phyloP scores from a whole-genome alignment of 2,888 invertebrate genomes.

The Meloe dianella region DNA sequence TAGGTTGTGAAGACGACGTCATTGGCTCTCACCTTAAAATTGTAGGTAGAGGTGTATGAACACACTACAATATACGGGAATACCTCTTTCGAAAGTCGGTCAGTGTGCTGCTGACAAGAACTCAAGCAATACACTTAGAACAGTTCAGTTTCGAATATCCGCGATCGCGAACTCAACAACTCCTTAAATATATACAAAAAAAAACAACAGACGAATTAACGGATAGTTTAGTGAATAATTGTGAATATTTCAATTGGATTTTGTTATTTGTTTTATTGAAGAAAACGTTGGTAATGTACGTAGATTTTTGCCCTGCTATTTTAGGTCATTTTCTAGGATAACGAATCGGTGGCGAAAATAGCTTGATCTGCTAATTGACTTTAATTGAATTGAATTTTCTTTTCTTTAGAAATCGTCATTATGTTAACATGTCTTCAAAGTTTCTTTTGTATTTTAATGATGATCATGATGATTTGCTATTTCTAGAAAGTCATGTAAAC shows the following conservation, averaged over 20 bases:
- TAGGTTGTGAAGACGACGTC: constrained; percentile 50
- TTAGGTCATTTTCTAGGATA: too few species aligned
- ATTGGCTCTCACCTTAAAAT: constrained; percentile 47
- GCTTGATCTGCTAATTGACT: not conserved
- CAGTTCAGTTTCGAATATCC: constrained; percentile 27
- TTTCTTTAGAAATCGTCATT: not conserved
- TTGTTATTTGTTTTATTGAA: not conserved
- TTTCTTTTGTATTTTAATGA: not conserved
- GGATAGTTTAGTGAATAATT: not conserved
- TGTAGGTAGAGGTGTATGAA: not conserved
- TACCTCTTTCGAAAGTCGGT: constrained; percentile 54
- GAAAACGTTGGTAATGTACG: not conserved
- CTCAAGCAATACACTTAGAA: constrained; percentile 28
- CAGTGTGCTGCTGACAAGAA: constrained; percentile 47
- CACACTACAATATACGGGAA: constrained; percentile 42
- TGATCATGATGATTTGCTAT: not conserved
- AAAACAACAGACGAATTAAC: not conserved
- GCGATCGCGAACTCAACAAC: constrained; percentile 12
- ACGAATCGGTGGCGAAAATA: too few species aligned
- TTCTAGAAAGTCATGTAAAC: not conserved
- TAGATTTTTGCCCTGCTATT: too few species aligned
- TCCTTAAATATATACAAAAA: not conserved
- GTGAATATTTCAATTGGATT: not conserved
- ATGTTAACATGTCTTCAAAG: not conserved
- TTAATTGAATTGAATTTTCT: not conserved